Base-by-base conservation (phyloP, 2,113 vertebrate species). In the Siniperca knerii region DNA sequence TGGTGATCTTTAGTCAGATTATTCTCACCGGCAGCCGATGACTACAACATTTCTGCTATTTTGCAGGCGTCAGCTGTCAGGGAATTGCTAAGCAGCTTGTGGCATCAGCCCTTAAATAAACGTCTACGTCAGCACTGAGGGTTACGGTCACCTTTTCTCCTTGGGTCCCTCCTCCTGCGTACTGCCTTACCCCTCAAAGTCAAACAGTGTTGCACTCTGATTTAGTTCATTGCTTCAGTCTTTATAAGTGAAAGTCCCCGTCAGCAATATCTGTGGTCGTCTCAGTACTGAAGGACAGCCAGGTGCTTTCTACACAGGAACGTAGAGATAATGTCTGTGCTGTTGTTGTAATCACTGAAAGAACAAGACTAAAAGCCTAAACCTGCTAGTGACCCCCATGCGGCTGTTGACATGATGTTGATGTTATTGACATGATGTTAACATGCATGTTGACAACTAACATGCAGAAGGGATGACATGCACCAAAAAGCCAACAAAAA, bases 231-330 rank as follows among this genome's bases (percentile, higher is more conserved):
- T 35, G 61, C 78, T 77, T 70, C 4, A 13, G 60, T 71, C 37
- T 78, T 73, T 50, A 8, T 48, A 37, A 58, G 21, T 42, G 66
- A 80, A 90, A 48, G 54, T 48, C 65, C 18, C n/a, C 0, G 74
- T 92, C 91, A 90, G 90, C 86, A 89, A 68, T 67, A 82, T 84
- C 68, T 64, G 61, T 68, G 68, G 60, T 77, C 72, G 16, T 71
- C 55, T 85, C 66, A 16, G 57, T 9, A 2, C n/a, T 87, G 71
- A 87, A 88, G 83, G 90, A 66, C 83, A 54, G 72, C 82, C 77
- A 84, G 68, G 46, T 52, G 2, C 8, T 67, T 37, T 60, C 48
- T 15, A 0, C 68, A 35, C 64, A 76, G 42, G 40, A 64, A 55
- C 18, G 10, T 1, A 61, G 37, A 29, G 42, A 40, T 40, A 35